Evolutionary conservation across 2,797 vertebrate genomes (phyloP).

Genomic region (Syndactyla subalaris): DNA sequence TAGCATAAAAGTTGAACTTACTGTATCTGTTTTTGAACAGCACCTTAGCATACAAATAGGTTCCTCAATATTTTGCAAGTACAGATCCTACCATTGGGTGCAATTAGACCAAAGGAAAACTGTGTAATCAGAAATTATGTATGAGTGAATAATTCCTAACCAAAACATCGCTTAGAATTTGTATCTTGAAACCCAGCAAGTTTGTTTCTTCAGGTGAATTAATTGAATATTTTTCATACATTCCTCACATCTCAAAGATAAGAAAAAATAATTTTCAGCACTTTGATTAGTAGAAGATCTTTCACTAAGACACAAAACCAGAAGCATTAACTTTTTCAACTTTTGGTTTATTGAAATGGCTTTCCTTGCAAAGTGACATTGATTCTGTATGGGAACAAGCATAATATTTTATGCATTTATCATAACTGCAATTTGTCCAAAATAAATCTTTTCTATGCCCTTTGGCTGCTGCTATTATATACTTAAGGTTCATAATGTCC

Average conservation of each 20-base stretch:
- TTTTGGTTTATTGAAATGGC: neutral
- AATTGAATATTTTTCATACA: neutral
- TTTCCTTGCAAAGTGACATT: neutral
- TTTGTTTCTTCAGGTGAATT: neutral
- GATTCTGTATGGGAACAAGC: neutral
- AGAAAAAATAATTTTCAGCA: neutral
- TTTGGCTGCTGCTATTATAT: neutral
- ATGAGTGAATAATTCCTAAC: neutral
- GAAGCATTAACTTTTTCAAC: neutral
- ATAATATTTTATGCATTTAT: neutral
- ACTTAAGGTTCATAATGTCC: neutral
- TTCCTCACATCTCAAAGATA: neutral
- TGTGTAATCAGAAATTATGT: neutral
- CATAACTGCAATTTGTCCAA: neutral
- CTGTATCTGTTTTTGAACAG: neutral
- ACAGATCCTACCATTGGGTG: neutral
- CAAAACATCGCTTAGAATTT: neutral
- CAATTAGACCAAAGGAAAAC: neutral
- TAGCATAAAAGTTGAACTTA: neutral
- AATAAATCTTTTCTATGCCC: neutral
- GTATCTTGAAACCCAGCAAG: neutral
- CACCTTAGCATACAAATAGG: neutral
- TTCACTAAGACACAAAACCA: neutral
- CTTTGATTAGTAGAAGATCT: neutral
- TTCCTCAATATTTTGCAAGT: neutral